phyloP scores from a whole-genome alignment of 2,113 vertebrate species.

The Cichladusa arquata region DNA sequence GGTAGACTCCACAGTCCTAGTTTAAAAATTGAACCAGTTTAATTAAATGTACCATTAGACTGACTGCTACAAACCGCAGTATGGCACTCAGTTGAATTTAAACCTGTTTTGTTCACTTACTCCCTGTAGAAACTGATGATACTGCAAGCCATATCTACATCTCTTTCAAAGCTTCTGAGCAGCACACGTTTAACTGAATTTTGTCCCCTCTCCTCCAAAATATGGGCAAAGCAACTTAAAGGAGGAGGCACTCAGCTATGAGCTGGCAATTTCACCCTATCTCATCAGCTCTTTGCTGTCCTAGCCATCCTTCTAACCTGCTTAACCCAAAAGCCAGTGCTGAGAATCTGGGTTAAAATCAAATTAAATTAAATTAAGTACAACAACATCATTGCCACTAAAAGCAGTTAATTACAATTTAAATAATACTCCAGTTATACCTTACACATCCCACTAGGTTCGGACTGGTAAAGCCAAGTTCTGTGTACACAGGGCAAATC shows the following conservation, averaged over 20 bases:
- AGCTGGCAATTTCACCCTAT: neutral
- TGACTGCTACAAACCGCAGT: neutral
- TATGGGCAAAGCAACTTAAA: neutral
- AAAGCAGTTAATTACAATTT: neutral
- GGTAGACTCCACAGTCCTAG: neutral
- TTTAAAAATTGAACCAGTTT: neutral
- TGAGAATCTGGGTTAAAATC: neutral
- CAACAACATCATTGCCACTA: neutral
- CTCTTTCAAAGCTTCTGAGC: neutral
- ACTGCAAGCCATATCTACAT: neutral
- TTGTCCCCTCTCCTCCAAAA: neutral
- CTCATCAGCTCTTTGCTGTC: neutral
- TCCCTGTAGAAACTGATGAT: neutral
- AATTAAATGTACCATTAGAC: constrained; percentile 16
- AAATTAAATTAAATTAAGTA: neutral
- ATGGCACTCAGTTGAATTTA: neutral
- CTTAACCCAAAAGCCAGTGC: neutral
- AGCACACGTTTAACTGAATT: neutral
- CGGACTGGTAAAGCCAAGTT: neutral
- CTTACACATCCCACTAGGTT: neutral
- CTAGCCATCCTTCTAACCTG: neutral
- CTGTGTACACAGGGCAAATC: neutral
- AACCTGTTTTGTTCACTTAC: neutral
- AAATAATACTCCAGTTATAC: neutral
- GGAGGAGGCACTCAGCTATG: neutral